These are phyloP conservation scores for Grammomys dolichurus DNA, from an alignment of 2,113 vertebrate genomes.

Conservation along the genomic window DNA sequence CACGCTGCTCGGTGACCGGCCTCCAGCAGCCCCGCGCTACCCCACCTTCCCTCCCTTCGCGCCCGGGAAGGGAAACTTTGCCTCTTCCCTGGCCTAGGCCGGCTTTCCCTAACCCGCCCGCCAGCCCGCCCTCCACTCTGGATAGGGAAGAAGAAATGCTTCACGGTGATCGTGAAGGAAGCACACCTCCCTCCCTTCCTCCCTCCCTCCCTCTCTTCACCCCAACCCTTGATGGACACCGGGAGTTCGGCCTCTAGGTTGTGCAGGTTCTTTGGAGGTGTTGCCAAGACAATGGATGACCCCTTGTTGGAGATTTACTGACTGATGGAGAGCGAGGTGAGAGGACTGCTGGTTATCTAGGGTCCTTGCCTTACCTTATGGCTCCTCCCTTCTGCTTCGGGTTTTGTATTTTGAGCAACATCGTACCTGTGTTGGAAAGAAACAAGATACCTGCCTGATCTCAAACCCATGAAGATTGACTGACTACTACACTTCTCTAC, in stretches of 20 bases:
- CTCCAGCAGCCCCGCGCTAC: background rate
- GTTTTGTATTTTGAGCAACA: background rate
- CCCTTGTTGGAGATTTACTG: background rate
- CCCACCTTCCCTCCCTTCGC: background rate
- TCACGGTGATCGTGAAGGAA: background rate
- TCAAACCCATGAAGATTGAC: background rate
- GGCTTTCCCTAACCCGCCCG: background rate
- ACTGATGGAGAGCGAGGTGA: background rate
- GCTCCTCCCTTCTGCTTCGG: background rate
- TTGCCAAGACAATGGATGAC: background rate
- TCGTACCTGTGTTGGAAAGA: background rate
- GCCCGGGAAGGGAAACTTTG: background rate
- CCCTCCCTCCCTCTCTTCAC: background rate
- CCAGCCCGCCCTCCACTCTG: background rate
- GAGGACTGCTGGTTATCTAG: background rate
- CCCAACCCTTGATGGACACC: background rate
- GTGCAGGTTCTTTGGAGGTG: background rate
- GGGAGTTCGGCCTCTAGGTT: background rate
- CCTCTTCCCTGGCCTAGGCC: background rate
- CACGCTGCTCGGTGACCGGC: background rate
- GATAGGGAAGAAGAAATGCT: constrained; percentile 12
- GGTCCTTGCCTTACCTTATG: background rate
- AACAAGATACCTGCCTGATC: background rate
- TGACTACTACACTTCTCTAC: background rate
- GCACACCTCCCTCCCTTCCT: background rate